Evolutionary conservation across 2,113 vertebrate species (phyloP), one percentile per base, ranked within the genome.

Genomic region (Hepsetus odoe): DNA sequence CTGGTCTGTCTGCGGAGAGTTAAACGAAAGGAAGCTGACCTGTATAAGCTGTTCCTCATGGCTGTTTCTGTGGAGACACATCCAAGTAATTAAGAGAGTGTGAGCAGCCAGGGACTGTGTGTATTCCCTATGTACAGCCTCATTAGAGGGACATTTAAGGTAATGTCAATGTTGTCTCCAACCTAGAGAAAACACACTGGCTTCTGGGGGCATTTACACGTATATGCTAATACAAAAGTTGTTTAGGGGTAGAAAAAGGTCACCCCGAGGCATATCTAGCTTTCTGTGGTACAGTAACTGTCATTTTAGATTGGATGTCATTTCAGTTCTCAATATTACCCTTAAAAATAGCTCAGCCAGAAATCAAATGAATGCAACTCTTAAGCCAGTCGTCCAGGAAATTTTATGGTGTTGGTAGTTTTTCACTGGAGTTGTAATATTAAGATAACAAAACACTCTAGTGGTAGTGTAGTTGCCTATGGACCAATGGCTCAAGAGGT

Each of bases 81-180:
- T 46, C 58, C 61, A 40, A 80, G 90, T 91, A 90, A 92, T 91
- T 88, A 90, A 85, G 85, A 87, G 82, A 82, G 84, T 80, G 65
- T 46, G 71, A 86, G 85, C 40, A 84, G 80, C 80, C 79, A 58
- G 84, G 84, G 88, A 84, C 74, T 82, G 49, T 26, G 56, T 32
- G 81, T 90, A 86, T 84, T 89, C 90, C 90, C 88, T 78, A 87
- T 79, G 74, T 88, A 90, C 87, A 84, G 81, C 84, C 85, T 90
- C 89, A 91, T 91, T 91, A 92, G 87, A 85, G 84, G 53, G 67
- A 86, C 84, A 85, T 91, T 92, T 87, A 92, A 90, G 85, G 84
- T 88, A 88, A 92, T 88, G 86, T 86, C 80, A 42, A 78, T 68
- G 67, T 70, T 77, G 82, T 85, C 75, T 83, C 73, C 74, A 87